These are phyloP conservation scores for Choloepus hoffmanni DNA, from an alignment of 2,113 vertebrate species.

Conservation along the genomic window DNA sequence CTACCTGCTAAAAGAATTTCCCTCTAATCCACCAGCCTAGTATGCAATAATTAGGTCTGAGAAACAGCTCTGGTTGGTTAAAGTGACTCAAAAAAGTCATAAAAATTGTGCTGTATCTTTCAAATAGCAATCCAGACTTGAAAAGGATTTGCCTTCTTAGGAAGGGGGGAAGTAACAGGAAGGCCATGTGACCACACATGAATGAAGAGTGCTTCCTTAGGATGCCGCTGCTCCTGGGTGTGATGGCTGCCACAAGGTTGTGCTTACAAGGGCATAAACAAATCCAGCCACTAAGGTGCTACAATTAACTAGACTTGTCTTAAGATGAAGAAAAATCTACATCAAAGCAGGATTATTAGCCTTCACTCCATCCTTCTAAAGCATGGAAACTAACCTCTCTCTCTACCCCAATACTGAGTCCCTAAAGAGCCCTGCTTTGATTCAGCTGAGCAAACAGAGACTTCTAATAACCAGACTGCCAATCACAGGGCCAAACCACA, in stretches of 20 bases:
- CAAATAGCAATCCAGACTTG: constrained; percentile 28
- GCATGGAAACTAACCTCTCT: not conserved
- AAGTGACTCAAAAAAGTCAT: constrained; percentile 12
- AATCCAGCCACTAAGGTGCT: not conserved
- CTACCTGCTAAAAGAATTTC: not conserved
- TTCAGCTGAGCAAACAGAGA: constrained; percentile 68
- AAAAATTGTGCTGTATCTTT: constrained; percentile 47
- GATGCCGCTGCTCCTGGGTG: not conserved
- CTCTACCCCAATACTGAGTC: constrained; percentile 15
- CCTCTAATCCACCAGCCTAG: not conserved
- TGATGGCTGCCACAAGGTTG: not conserved
- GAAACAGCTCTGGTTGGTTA: constrained; percentile 47
- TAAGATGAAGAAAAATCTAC: constrained; percentile 26
- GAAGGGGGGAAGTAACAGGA: not conserved
- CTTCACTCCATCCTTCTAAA: not conserved
- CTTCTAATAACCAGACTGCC: constrained; percentile 37
- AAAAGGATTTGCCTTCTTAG: constrained; percentile 24
- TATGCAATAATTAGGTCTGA: not conserved
- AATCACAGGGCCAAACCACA: not conserved
- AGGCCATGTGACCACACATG: not conserved
- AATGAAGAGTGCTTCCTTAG: not conserved
- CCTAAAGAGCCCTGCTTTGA: not conserved
- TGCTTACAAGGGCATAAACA: not conserved
- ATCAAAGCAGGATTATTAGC: constrained; percentile 48
- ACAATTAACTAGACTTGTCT: constrained; percentile 24